Evolutionary conservation across 2,113 vertebrate species (phyloP), one percentile per base, ranked within the genome.

Genomic region (Falco punctatus): DNA sequence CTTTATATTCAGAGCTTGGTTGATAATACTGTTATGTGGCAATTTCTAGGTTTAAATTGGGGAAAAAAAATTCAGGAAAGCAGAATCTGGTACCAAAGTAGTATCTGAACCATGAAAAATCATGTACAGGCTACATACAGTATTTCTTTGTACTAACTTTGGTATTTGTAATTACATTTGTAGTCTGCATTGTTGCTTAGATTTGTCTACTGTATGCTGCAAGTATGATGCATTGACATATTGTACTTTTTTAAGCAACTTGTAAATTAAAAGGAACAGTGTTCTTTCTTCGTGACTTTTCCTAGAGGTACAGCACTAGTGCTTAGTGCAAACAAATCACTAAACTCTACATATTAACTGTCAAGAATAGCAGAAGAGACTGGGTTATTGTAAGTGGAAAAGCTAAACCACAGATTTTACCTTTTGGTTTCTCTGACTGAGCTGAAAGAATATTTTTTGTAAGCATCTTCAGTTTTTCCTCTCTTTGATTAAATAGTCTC

Each of bases 391-490:
- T 18, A 78, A 81, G 8, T 13, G 7, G 44, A 91, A 90, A 66
- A 83, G 19, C 32, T 73, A 72, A 52, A 52, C 8, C 28, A 58
- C 27, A 78, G 48, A 46, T 64, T 88, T 90, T 95, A 99, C 99
- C 98, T 98, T 98, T 99, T 12, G 98, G 98, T 91, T 98, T 99
- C 67, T 96, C 97, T 75, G 98, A 99, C 77, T 99, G 98, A 88
- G 98, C 98, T 11, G 98, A 98, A 77, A 98, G 94, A 12, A 99
- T 99, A 90, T 92, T 99, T 97, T 98, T 98, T 11, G 98, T 98
- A 85, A 99, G 97, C 21, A 67, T 95, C 89, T 98, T 97, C 46
- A 99, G 95, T 96, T 99, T 99, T 90, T 97, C 97, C 83, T 99
- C 98, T 88, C 98, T 98, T 91, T 99, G 98, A 90, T 98, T 98